Percentiles rank a stretch among this genome's conserved stretches.
Evolutionary conservation across 2,888 invertebrate genomes (phyloP).

Genomic region (Drosophila borealis): DNA sequence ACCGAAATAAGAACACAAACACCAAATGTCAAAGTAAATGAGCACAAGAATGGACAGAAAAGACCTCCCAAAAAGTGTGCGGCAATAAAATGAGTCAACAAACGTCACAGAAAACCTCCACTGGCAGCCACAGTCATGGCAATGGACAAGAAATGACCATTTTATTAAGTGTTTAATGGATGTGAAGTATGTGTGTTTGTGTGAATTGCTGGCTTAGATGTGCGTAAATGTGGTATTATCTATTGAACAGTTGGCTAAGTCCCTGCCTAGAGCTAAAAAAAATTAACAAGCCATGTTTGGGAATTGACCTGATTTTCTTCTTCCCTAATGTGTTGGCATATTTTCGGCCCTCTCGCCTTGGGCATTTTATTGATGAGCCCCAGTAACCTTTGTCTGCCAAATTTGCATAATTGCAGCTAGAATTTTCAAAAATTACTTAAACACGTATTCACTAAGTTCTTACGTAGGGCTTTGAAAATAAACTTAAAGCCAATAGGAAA

Average conservation of each 20-base stretch:
- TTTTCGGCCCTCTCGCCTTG: conserved; percentile 52
- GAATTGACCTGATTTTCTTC: conserved; percentile 57
- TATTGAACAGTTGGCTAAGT: conserved; percentile 60
- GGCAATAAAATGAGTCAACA: conserved; percentile 69
- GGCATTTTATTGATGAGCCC: conserved; percentile 3
- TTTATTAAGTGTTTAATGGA: conserved; percentile 80
- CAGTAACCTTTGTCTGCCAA: no score
- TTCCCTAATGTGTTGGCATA: conserved; percentile 40
- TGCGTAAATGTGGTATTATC: conserved; percentile 59
- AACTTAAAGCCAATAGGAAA: no score
- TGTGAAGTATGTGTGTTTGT: conserved; percentile 64
- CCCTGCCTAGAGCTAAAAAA: neutral
- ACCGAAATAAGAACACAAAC: conserved; percentile 47
- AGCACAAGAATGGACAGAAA: conserved; percentile 18
- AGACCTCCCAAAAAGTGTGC: conserved; percentile 50
- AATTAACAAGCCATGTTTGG: conserved; percentile 16
- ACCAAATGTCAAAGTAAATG: conserved; percentile 48
- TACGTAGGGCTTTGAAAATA: no score
- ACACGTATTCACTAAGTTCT: no score
- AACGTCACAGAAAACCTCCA: conserved; percentile 47
- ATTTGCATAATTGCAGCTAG: no score
- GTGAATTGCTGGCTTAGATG: conserved; percentile 17
- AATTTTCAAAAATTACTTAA: no score
- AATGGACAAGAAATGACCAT: conserved; percentile 66
- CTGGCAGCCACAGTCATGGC: conserved; percentile 3